phyloP scores from a whole-genome alignment of 2,113 vertebrate species.

The Charina bottae region DNA sequence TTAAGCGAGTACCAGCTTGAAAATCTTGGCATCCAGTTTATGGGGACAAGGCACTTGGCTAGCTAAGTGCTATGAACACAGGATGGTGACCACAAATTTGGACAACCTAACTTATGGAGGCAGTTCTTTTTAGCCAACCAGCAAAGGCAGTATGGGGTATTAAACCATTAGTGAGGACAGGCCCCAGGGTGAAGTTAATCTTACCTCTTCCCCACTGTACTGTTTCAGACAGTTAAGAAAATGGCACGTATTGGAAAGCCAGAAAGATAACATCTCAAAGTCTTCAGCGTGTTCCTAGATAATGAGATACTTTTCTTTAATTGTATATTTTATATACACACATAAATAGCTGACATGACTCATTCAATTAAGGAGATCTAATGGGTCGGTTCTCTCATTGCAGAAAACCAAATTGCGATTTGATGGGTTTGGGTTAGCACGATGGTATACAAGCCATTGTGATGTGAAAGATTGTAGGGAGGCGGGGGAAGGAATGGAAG shows the following conservation, averaged over 20 bases:
- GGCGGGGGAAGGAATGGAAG: too few species aligned
- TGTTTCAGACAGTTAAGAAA: slow-evolving; percentile 97
- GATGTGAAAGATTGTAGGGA: too few species aligned
- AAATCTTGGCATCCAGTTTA: neutral
- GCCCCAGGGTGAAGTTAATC: slow-evolving; percentile 21
- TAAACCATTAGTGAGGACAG: neutral
- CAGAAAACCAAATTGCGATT: too few species aligned
- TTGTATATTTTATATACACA: neutral
- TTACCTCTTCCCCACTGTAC: slow-evolving; percentile 97
- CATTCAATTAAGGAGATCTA: neutral
- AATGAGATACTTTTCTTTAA: slow-evolving; percentile 12
- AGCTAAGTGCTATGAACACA: neutral
- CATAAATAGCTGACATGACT: neutral
- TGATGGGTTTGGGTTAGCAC: too few species aligned
- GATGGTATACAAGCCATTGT: too few species aligned
- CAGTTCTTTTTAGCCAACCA: neutral
- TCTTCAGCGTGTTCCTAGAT: slow-evolving; percentile 85
- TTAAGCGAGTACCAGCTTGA: neutral
- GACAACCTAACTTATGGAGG: neutral
- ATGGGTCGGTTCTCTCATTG: neutral
- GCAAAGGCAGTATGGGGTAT: neutral
- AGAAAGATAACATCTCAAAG: slow-evolving; percentile 92
- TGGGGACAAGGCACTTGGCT: neutral
- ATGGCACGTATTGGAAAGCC: slow-evolving; percentile 91
- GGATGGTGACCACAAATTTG: neutral